Conservation (phyloP, 1,140 invertebrate genomes). For the Drosophila pandora region DNA sequence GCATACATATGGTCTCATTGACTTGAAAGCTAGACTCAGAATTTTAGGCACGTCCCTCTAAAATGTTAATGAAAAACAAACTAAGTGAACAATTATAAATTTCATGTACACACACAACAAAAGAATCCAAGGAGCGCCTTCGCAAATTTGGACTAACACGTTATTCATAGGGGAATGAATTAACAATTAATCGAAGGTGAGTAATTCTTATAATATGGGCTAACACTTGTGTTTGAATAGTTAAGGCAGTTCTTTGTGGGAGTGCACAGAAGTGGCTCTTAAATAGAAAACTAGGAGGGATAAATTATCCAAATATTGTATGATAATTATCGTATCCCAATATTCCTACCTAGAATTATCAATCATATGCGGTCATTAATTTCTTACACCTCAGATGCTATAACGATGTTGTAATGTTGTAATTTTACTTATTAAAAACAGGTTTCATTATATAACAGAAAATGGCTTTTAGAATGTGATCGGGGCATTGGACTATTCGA, state of each 20-base stretch:
- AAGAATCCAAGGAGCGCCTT: slow-evolving; percentile 28
- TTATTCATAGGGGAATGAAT: slow-evolving; percentile 11
- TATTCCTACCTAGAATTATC: slow-evolving; percentile 8
- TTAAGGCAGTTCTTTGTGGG: too few species aligned
- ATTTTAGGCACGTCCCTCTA: slow-evolving; percentile 33
- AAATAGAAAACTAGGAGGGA: background rate
- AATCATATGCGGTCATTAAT: background rate
- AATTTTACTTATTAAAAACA: slow-evolving; percentile 4
- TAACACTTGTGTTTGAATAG: background rate
- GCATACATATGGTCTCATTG: slow-evolving; percentile 40
- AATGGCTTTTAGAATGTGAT: background rate
- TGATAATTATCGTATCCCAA: slow-evolving; percentile 4
- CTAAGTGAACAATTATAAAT: slow-evolving; percentile 45
- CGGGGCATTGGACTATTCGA: background rate
- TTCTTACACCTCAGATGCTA: slow-evolving; percentile 18
- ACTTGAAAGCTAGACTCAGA: slow-evolving; percentile 11
- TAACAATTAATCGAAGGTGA: slow-evolving; percentile 32
- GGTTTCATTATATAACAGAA: background rate
- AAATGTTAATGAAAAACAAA: slow-evolving; percentile 38
- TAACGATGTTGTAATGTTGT: too few species aligned
- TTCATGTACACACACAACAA: slow-evolving; percentile 18
- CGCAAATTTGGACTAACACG: slow-evolving; percentile 12
- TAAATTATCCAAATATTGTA: slow-evolving; percentile 5
- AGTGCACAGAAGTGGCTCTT: background rate
- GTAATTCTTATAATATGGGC: slow-evolving; percentile 1